Conservation (phyloP, 1,140 invertebrate genomes). For the Chironomus tepperi region DNA sequence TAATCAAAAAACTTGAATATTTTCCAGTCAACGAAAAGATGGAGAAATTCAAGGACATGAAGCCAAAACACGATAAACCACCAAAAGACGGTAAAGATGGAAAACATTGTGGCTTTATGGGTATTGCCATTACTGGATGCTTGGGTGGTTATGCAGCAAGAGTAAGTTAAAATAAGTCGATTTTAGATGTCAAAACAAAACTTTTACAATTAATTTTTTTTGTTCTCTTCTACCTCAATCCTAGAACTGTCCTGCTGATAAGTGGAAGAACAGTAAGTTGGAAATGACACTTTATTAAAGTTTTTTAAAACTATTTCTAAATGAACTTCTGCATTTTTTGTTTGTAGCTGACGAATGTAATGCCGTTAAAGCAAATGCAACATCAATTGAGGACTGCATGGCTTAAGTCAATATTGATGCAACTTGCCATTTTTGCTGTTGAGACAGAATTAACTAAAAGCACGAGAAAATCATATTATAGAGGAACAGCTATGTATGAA, state of each 20-base stretch:
- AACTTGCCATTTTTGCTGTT: background rate
- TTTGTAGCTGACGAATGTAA: background rate
- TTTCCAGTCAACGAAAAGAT: background rate
- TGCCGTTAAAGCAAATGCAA: background rate
- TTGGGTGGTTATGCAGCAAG: background rate
- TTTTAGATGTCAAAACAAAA: background rate
- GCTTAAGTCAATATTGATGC: too few species aligned
- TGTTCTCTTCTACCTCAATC: background rate
- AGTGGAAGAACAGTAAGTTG: background rate
- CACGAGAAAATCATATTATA: slow-evolving; percentile 8
- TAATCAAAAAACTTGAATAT: background rate
- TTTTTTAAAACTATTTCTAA: background rate
- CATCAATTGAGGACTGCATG: background rate
- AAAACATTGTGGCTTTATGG: background rate
- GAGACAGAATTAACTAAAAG: background rate
- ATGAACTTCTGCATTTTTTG: background rate
- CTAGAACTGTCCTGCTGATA: background rate
- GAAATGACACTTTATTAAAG: background rate
- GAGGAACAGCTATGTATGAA: background rate
- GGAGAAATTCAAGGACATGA: background rate
- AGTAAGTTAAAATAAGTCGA: background rate
- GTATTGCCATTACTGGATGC: background rate
- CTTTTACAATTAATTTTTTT: background rate
- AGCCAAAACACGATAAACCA: background rate
- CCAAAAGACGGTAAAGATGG: background rate